A percentile compares a stretch with the other conserved stretches of the same genome.
These are phyloP conservation scores for Colinus virginianus DNA, from an alignment of 2,113 vertebrate species.

Conservation along the genomic window DNA sequence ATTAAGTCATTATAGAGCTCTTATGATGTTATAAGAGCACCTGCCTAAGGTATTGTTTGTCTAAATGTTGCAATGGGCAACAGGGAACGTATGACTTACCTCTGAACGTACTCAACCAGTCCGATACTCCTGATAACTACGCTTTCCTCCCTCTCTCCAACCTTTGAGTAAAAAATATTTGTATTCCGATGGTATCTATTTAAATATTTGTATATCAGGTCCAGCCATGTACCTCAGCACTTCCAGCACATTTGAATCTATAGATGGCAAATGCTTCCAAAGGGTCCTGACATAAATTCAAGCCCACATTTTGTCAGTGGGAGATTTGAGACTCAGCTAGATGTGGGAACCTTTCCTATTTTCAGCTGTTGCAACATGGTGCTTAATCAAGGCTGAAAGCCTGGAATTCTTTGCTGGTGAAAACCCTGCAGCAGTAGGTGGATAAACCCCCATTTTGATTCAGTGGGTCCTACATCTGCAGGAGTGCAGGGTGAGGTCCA, in stretches of 20 bases:
- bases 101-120: accelerated
- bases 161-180: slow-evolving; percentile 36
- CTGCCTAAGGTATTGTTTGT: slow-evolving; percentile 2
- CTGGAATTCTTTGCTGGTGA: not conserved
- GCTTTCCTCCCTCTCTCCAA: not conserved
- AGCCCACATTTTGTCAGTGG: not conserved
- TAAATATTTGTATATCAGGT: slow-evolving; percentile 38
- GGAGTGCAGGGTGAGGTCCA: not conserved
- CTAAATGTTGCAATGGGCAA: not conserved
- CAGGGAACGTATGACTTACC: not conserved
- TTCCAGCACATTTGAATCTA: not conserved
- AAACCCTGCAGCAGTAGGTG: not conserved
- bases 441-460: not conserved
- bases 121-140: not conserved
- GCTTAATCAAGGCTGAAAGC: not conserved
- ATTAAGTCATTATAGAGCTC: not conserved
- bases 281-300: not conserved
- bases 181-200: slow-evolving; percentile 38
- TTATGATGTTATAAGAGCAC: not conserved
- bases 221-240: not conserved
- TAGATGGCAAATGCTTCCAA: not conserved
- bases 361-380: accelerated
- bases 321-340: accelerated
- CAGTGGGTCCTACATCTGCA: not conserved
- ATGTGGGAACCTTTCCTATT: not conserved